Base-by-base conservation (phyloP, 2,888 invertebrate species). In the Melitaea athalia region DNA sequence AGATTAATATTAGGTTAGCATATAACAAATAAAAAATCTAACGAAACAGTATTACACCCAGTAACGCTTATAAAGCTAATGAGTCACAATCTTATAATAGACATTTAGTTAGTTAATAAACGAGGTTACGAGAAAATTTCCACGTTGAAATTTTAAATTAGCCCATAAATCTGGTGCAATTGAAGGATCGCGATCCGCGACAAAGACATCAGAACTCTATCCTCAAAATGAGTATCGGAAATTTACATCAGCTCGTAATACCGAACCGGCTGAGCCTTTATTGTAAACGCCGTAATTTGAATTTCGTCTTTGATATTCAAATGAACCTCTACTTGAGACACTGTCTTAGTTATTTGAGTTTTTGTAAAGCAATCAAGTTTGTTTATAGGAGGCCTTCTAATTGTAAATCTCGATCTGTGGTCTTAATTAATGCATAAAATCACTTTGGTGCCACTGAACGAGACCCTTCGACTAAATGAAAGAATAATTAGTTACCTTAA, bases 281-380 rank as follows among this genome's bases (percentile, higher is more conserved):
- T 92, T 92, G 92, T 92, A 92, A 92, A 91, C 92, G 92, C 81
- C 83, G 90, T 90, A 91, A 92, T 92, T 92, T 92, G 90, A 92
- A 92, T 92, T 92, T 91, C 84, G 92, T 88, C 92, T 92, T 92
- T 92, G 92, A 92, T 91, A 92, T 92, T 92, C 86, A 92, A 92
- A 92, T 92, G 90, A 91, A 85, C 83, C 88, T 85, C 88, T 89
- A 91, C 92, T 92, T 92, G 91, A 92, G 92, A 92, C 92, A 92
- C 85, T 91, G 91, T 89, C 91, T 91, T 90, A 92, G 91, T 91
- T 92, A 92, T 91, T 92, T 88, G 91, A 91, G 90, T 92, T 92
- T 92, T 92, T 92, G 91, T 92, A 92, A 92, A 91, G 91, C 91
- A 91, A 92, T 92, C 92, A 90, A 92, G 90, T 91, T 92, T 92